These are phyloP conservation scores for Synanthedon andrenaeformis DNA, from an alignment of 2,888 invertebrate genomes.

Conservation along the genomic window DNA sequence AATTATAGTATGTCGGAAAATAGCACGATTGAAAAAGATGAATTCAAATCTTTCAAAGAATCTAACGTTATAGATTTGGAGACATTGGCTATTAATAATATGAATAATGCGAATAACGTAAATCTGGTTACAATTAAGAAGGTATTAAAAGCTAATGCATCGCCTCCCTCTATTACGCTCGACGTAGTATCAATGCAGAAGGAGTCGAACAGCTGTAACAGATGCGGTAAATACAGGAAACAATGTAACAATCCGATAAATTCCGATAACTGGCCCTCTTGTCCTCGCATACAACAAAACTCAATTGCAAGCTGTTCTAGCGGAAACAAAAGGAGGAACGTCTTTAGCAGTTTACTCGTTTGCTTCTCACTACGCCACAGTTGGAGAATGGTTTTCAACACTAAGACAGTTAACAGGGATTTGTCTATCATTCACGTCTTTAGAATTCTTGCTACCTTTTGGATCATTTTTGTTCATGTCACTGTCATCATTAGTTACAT, in stretches of 20 bases:
- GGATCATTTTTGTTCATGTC: constrained; percentile 75
- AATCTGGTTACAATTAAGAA: constrained; percentile 38
- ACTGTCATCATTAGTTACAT: constrained; percentile 75
- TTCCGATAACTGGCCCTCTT: constrained; percentile 24
- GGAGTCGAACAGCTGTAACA: constrained; percentile 36
- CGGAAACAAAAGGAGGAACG: constrained; percentile 32
- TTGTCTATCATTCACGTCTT: constrained; percentile 71
- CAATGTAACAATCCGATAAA: constrained; percentile 37
- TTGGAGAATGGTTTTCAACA: constrained; percentile 52
- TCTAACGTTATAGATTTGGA: constrained; percentile 10
- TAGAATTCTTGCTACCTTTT: constrained; percentile 73
- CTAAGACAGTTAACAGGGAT: constrained; percentile 60
- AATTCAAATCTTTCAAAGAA: constrained; percentile 17
- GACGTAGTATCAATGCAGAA: constrained; percentile 48
- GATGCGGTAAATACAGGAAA: constrained; percentile 56
- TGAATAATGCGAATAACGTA: constrained; percentile 28
- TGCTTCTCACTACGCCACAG: constrained; percentile 56
- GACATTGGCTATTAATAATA: constrained; percentile 21
- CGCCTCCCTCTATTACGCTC: constrained; percentile 47
- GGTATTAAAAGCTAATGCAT: constrained; percentile 23
- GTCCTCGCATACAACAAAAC: constrained; percentile 41
- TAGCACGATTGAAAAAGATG: constrained; percentile 12
- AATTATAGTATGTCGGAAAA: constrained; percentile 9
- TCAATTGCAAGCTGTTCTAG: constrained; percentile 42
- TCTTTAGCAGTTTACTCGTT: constrained; percentile 36